Conservation (phyloP, 2,888 invertebrate species). For the Patella caerulea region DNA sequence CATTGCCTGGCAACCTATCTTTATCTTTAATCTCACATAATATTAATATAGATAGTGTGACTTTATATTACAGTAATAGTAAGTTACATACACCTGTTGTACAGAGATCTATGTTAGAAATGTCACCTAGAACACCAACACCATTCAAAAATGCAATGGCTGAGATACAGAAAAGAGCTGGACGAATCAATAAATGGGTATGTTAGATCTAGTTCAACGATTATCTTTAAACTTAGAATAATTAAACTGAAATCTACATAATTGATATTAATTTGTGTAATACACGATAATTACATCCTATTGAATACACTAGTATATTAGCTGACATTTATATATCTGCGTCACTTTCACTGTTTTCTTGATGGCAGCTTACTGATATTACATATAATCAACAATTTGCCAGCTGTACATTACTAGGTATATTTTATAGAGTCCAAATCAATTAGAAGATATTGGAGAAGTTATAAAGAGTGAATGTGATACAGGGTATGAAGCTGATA, state of each 20-base stretch:
- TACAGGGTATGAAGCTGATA: constrained; percentile 75
- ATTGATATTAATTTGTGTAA: too few relatives aligned
- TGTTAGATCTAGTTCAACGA: background rate
- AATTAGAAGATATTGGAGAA: constrained; percentile 84
- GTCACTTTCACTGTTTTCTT: too few relatives aligned
- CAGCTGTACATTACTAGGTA: background rate
- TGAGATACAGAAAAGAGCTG: constrained; percentile 82
- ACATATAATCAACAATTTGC: too few relatives aligned
- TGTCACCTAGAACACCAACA: constrained; percentile 84
- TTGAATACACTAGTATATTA: too few relatives aligned
- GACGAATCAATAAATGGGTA: constrained; percentile 20
- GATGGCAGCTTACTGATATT: too few relatives aligned
- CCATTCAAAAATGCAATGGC: constrained; percentile 94
- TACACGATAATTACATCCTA: too few relatives aligned
- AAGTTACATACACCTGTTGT: constrained; percentile 40
- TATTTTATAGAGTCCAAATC: constrained; percentile 52
- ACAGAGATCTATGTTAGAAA: constrained; percentile 58
- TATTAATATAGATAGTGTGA: background rate
- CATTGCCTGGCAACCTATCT: too few relatives aligned
- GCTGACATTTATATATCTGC: too few relatives aligned
- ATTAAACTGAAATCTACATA: too few relatives aligned
- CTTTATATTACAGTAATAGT: background rate
- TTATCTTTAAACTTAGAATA: too few relatives aligned
- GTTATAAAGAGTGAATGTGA: constrained; percentile 84
- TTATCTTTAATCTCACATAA: too few relatives aligned